A percentile compares a stretch with the other conserved stretches of the same genome.
phyloP scores from a whole-genome alignment of 2,113 vertebrate species.

The Hydrolagus affinis region DNA sequence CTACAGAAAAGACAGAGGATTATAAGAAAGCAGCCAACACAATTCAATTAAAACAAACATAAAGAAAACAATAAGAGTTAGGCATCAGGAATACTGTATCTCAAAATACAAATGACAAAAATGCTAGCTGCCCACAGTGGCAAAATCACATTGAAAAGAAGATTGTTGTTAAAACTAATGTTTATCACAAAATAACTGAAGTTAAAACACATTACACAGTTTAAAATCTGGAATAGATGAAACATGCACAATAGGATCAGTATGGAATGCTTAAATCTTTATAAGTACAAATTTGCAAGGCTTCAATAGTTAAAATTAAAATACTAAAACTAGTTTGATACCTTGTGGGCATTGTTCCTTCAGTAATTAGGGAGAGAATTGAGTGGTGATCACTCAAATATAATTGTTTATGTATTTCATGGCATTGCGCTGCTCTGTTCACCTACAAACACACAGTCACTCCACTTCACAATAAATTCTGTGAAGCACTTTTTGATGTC shows the following conservation, averaged over 20 bases:
- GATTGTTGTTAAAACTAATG: background rate
- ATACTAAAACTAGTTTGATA: background rate
- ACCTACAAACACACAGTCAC: too few relatives aligned
- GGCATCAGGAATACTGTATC: background rate
- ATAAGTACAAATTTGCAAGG: background rate
- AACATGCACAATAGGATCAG: background rate
- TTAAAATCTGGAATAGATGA: background rate
- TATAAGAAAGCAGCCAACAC: background rate
- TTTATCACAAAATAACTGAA: background rate
- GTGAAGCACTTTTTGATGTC: too few relatives aligned
- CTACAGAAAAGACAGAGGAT: background rate
- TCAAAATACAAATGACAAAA: conserved; percentile 14
- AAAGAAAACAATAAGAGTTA: background rate
- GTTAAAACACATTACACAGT: background rate
- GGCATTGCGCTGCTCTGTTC: too few relatives aligned
- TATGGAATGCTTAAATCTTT: background rate
- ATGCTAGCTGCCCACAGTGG: background rate
- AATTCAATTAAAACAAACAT: background rate
- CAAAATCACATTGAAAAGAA: background rate
- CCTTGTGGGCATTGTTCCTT: background rate
- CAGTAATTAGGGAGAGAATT: too few relatives aligned
- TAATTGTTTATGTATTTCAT: too few relatives aligned
- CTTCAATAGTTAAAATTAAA: background rate
- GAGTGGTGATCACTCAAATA: too few relatives aligned
- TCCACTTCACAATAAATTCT: too few relatives aligned